Conservation (phyloP, 2,113 vertebrate species). For the Rousettus leschenaultii region DNA sequence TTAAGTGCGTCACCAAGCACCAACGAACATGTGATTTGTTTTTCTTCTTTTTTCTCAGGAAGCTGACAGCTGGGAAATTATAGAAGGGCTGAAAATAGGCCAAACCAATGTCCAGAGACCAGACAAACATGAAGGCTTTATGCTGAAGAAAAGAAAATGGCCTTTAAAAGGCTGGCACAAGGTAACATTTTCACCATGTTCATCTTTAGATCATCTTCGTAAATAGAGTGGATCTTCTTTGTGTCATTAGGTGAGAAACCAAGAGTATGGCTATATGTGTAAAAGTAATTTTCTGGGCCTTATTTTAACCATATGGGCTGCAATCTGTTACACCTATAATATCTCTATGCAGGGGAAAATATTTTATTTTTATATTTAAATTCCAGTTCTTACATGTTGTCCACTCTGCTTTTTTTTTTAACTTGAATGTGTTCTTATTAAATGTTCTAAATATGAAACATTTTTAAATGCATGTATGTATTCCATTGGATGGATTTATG, state of each 20-base stretch:
- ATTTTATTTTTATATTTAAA: not conserved
- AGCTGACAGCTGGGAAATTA: conserved; percentile 98
- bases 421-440: not conserved
- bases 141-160: conserved; percentile 99
- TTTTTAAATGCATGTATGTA: not conserved
- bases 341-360: not conserved
- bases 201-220: not conserved
- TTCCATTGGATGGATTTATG: not conserved
- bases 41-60: conserved; percentile 85
- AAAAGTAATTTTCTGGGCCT: not conserved
- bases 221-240: not conserved
- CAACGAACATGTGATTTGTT: conserved; percentile 31
- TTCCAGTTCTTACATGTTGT: not conserved
- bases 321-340: not conserved
- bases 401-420: not conserved
- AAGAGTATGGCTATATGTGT: not conserved
- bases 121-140: conserved; percentile 98
- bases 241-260: not conserved
- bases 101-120: conserved; percentile 97
- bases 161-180: conserved; percentile 99
- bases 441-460: not conserved
- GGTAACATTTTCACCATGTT: conserved; percentile 81
- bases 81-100: conserved; percentile 98
- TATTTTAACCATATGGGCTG: not conserved
- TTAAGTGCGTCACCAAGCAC: not conserved